These are phyloP conservation scores for Anomalospiza imberbis DNA, from an alignment of 2,797 vertebrate genomes.

Conservation along the genomic window DNA sequence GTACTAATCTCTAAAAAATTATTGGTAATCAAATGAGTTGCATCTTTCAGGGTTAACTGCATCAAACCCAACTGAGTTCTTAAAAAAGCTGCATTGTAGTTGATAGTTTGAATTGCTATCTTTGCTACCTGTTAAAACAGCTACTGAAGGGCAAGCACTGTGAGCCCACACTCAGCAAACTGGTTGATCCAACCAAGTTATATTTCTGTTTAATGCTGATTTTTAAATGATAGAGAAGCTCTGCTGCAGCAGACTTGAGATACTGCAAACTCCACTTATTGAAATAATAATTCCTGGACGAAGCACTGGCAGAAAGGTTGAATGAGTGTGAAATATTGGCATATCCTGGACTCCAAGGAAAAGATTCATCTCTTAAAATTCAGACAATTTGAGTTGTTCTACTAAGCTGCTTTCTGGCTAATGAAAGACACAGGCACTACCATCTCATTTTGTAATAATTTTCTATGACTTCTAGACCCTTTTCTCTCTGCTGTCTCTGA, in stretches of 20 bases:
- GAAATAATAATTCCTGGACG: background rate
- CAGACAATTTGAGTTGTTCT: background rate
- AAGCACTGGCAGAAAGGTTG: background rate
- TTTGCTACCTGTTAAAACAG: background rate
- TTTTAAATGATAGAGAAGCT: background rate
- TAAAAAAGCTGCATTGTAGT: background rate
- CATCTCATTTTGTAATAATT: background rate
- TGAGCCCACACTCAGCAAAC: accelerated
- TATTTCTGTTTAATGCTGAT: background rate
- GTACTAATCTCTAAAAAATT: background rate
- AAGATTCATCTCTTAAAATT: background rate
- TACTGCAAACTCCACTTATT: background rate
- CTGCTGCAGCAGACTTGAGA: background rate
- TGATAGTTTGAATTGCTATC: background rate
- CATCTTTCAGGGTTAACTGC: background rate
- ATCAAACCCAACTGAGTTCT: background rate
- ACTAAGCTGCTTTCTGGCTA: background rate
- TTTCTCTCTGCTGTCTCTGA: background rate
- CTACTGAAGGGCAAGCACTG: background rate
- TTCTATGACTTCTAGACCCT: background rate
- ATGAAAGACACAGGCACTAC: background rate
- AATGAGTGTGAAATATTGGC: background rate
- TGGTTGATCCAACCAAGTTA: background rate
- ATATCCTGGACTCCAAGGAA: background rate
- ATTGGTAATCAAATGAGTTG: background rate